A percentile compares a stretch with the other conserved stretches of the same genome.
Conservation (phyloP, 2,888 invertebrate species). For the Corythucha ciliata region DNA sequence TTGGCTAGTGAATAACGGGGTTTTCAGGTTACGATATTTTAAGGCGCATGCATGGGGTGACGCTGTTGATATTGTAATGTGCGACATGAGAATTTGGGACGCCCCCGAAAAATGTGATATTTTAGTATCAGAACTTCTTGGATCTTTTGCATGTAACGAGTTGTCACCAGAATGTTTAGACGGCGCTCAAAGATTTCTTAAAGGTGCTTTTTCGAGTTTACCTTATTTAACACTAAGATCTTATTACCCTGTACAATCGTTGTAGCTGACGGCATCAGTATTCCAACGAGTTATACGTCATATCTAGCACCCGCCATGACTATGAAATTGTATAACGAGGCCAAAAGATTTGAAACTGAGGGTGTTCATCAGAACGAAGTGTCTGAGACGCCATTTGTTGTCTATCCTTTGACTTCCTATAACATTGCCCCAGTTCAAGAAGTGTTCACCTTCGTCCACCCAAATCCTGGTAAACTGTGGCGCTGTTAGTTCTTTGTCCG, state of each 20-base stretch:
- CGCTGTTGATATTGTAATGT: slow-evolving; percentile 65
- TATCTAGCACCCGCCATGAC: slow-evolving; percentile 90
- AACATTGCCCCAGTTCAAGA: slow-evolving; percentile 62
- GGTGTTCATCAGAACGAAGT: slow-evolving; percentile 20
- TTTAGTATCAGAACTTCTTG: slow-evolving; percentile 88
- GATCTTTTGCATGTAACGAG: slow-evolving; percentile 98
- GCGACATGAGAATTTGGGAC: slow-evolving; percentile 77
- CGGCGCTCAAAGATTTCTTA: slow-evolving; percentile 79
- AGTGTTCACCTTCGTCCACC: slow-evolving; percentile 84
- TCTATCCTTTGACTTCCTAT: slow-evolving; percentile 77
- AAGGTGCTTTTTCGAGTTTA: slow-evolving; percentile 43
- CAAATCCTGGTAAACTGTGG: slow-evolving; percentile 54
- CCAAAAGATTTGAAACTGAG: slow-evolving; percentile 38
- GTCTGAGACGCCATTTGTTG: slow-evolving; percentile 83
- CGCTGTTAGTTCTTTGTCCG: neutral
- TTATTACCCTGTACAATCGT: neutral
- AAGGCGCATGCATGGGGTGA: slow-evolving; percentile 69
- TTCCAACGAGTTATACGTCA: slow-evolving; percentile 82
- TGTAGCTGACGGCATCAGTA: slow-evolving; percentile 75
- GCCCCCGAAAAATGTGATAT: slow-evolving; percentile 86
- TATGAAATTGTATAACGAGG: slow-evolving; percentile 73
- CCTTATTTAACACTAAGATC: neutral
- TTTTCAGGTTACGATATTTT: slow-evolving; percentile 53
- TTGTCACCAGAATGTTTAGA: slow-evolving; percentile 96
- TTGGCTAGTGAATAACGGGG: neutral